phyloP scores from a whole-genome alignment of 2,113 vertebrate species.

The Microtus ochrogaster region DNA sequence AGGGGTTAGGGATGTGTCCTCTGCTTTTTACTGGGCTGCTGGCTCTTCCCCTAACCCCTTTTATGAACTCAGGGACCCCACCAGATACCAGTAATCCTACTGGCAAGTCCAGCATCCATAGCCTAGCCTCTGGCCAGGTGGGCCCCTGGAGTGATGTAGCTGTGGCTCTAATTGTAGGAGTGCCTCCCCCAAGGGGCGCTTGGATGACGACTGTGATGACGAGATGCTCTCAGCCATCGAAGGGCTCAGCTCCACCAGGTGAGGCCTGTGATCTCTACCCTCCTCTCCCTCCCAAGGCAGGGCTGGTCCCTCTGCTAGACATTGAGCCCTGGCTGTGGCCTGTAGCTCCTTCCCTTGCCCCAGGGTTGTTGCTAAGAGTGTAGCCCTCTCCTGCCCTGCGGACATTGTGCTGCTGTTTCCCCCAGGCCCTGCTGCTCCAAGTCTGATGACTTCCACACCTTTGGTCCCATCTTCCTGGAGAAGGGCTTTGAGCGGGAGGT shows the following conservation, averaged over 20 bases:
- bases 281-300: background rate
- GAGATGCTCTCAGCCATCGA: slow-evolving; percentile 97
- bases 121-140: background rate
- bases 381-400: fast-evolving
- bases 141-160: background rate
- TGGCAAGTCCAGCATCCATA: too few relatives aligned
- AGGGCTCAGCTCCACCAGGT: slow-evolving; percentile 95
- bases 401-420: background rate
- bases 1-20: background rate
- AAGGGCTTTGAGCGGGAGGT: slow-evolving; percentile 96
- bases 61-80: background rate
- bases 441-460: slow-evolving; percentile 91
- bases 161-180: slow-evolving; percentile 87
- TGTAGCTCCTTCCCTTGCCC: background rate
- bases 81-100: background rate
- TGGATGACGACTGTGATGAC: slow-evolving; percentile 95
- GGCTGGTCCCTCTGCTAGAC: background rate
- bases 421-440: slow-evolving; percentile 92
- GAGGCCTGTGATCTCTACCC: slow-evolving; percentile 55
- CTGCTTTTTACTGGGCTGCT: background rate
- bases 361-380: fast-evolving
- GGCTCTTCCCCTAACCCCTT: background rate
- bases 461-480: slow-evolving; percentile 94
- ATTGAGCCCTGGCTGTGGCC: background rate
- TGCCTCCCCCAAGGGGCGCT: slow-evolving; percentile 93